Base-by-base conservation (phyloP, 1,140 invertebrate species). In the Aricia agestis region DNA sequence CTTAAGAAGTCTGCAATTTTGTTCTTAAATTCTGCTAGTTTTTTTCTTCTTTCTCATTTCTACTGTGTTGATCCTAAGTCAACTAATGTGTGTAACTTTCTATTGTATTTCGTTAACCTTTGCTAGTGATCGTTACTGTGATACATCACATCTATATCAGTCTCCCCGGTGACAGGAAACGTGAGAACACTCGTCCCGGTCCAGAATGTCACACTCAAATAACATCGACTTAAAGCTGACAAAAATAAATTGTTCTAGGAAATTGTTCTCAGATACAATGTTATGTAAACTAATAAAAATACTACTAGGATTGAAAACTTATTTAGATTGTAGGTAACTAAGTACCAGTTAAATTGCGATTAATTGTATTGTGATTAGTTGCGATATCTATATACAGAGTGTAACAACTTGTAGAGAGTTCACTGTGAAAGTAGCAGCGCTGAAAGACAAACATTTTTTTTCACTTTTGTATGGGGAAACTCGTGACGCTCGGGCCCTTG, bases 71-170 rank as follows among this genome's bases (percentile, higher is more conserved):
- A 32, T 6, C 6, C 2, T 32, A 32, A 32, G 32, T 6, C 6
- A 3, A 32, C 32, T 32, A 32, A 32, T 32, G 32, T 65, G 18
- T 13, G 58, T 45, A 1, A 45, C 42, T n/a, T n/a, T 45, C 2
- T 10, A 45, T 45, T 11, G 9, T 45, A 13, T 11, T 15, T 13
- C 11, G 45, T 52, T 52, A 52, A 52, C 45, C 45, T 52, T 52
- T 13, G 45, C 13, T 52, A 52, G 45, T 52, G 11, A 52, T 52
- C 45, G 13, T 52, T 63, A 19, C 19, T 63, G 59, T 63, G 19
- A 63, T 25, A 59, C 58, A 63, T 25, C 59, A 63, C 59, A 11
- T 63, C 59, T 63, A 63, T 63, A 63, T 63, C 59, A 19, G 59
- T 63, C 59, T 18, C 17, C 58, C 7, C 18, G 59, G 19, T 63